phyloP scores from a whole-genome alignment of 2,888 invertebrate genomes.

The Timema cristinae region DNA sequence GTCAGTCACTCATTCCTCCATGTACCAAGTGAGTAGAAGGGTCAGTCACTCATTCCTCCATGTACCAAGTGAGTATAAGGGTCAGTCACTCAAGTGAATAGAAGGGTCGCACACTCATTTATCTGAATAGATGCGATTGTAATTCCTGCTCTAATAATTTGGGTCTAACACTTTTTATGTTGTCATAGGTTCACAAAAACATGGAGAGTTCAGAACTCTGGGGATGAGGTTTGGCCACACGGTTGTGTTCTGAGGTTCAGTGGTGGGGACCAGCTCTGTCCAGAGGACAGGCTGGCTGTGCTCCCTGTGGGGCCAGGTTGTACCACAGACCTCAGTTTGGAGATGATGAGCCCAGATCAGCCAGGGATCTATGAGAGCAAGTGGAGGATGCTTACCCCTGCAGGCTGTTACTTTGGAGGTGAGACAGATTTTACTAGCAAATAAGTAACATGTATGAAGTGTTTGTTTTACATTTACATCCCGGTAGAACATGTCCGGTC shows the following conservation, averaged over 20 bases:
- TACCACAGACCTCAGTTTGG: constrained; percentile 69
- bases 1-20: background rate
- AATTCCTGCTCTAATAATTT: too few relatives aligned
- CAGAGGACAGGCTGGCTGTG: constrained; percentile 54
- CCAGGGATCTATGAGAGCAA: constrained; percentile 78
- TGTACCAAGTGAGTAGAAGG: too few relatives aligned
- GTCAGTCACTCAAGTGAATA: background rate
- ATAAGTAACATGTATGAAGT: background rate
- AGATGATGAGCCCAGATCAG: constrained; percentile 71
- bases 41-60: too few relatives aligned
- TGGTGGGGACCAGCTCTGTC: constrained; percentile 62
- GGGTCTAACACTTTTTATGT: too few relatives aligned
- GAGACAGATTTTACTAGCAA: constrained; percentile 36
- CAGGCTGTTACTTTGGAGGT: constrained; percentile 92
- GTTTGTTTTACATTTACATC: constrained; percentile 1
- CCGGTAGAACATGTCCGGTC: background rate
- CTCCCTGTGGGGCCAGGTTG: constrained; percentile 73
- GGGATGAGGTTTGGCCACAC: constrained; percentile 82
- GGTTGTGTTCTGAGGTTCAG: constrained; percentile 74
- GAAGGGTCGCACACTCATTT: too few relatives aligned
- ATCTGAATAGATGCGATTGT: too few relatives aligned
- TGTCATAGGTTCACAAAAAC: constrained; percentile 70
- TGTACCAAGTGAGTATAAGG: background rate
- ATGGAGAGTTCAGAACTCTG: constrained; percentile 86
- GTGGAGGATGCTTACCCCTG: constrained; percentile 85